Conservation (phyloP, 2,888 invertebrate genomes). For the Andrena trimmerana region DNA sequence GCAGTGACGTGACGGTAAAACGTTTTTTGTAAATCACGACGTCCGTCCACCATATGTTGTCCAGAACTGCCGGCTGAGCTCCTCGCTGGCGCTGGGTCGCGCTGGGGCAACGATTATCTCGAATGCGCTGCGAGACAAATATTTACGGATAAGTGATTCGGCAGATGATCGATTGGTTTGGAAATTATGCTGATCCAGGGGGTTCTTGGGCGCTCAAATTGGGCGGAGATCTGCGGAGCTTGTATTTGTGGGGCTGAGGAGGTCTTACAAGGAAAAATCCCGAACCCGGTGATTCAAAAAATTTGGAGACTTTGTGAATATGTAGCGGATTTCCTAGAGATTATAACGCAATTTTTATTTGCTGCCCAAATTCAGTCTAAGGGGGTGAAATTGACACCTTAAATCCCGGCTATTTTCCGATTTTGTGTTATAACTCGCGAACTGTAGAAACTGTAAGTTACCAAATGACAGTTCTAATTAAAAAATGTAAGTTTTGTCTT, state of each 20-base stretch:
- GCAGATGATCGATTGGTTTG: conserved; percentile 21
- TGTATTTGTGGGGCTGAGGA: neutral
- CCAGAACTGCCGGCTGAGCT: conserved; percentile 27
- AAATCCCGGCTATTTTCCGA: too few species aligned
- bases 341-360: too few species aligned
- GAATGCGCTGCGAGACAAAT: conserved; percentile 25
- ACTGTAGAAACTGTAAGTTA: too few species aligned
- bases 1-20: conserved; percentile 55
- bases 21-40: conserved; percentile 66
- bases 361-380: too few species aligned
- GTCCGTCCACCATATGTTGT: conserved; percentile 71
- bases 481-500: too few species aligned
- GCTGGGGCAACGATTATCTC: conserved; percentile 23
- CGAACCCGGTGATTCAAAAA: too few species aligned
- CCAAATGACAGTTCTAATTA: too few species aligned
- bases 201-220: neutral
- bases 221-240: neutral
- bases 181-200: neutral
- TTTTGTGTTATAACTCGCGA: too few species aligned
- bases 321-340: too few species aligned
- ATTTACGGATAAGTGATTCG: conserved; percentile 2
- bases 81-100: neutral
- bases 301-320: too few species aligned
- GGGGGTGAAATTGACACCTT: too few species aligned
- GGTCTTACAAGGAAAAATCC: too few species aligned